These are phyloP conservation scores for Oceanites oceanicus DNA, from an alignment of 2,113 vertebrate genomes.

Conservation along the genomic window DNA sequence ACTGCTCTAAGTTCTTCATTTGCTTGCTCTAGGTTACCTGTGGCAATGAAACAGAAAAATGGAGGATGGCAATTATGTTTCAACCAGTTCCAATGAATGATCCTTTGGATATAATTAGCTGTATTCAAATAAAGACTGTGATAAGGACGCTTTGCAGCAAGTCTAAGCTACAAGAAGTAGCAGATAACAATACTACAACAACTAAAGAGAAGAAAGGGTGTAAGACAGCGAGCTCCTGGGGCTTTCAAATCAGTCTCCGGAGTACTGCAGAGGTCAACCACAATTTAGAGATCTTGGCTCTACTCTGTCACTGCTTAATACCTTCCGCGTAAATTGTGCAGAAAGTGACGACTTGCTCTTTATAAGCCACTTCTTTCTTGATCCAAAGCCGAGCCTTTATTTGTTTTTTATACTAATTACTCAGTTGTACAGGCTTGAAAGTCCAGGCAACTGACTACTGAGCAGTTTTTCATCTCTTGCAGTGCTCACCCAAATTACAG, in stretches of 20 bases:
- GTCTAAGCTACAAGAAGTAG: background rate
- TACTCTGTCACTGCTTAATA: background rate
- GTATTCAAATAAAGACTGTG: background rate
- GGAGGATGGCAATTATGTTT: background rate
- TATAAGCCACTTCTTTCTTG: background rate
- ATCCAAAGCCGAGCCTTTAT: background rate
- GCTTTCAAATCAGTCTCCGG: background rate
- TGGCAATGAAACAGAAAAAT: background rate
- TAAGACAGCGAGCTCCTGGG: background rate
- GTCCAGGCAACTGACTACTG: background rate
- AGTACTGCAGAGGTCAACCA: background rate
- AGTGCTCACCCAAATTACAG: background rate
- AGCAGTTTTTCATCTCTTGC: background rate
- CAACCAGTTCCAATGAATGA: background rate
- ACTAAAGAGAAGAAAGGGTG: background rate
- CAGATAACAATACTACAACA: background rate
- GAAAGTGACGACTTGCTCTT: background rate
- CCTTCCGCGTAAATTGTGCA: background rate
- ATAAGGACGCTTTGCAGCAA: background rate
- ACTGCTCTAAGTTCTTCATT: slow-evolving; percentile 97
- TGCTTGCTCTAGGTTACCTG: slow-evolving; percentile 97
- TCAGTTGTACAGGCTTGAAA: background rate
- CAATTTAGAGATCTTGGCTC: background rate
- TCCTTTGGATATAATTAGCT: background rate
- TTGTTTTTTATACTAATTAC: background rate